Evolutionary conservation across 2,113 vertebrate genomes (phyloP).

Genomic region (Rousettus leschenaultii): DNA sequence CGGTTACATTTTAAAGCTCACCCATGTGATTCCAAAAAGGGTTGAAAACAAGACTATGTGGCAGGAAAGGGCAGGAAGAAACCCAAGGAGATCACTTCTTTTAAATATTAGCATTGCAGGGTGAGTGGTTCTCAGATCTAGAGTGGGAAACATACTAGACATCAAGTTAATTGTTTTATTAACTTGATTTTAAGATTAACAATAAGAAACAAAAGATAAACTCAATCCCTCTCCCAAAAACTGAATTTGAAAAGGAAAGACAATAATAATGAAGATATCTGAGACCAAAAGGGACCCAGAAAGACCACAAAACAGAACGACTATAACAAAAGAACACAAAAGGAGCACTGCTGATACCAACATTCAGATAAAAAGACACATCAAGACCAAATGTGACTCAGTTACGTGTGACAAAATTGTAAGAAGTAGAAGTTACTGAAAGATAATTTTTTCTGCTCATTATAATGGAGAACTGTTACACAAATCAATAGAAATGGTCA

Average conservation of each 20-base stretch:
- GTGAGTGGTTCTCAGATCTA: not conserved
- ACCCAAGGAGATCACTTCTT: not conserved
- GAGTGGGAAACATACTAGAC: not conserved
- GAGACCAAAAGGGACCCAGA: not conserved
- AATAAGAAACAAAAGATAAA: constrained; percentile 5
- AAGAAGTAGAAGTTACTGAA: not conserved
- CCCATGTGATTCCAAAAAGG: not conserved
- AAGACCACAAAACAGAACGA: not conserved
- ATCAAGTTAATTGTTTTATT: not conserved
- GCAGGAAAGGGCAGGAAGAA: not conserved
- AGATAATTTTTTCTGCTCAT: not conserved
- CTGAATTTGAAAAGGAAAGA: not conserved
- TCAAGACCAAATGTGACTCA: not conserved
- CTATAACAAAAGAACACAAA: not conserved
- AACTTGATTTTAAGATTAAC: constrained; percentile 21
- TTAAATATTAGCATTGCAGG: not conserved
- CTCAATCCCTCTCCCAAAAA: not conserved
- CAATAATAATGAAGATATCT: not conserved
- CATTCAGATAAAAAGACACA: not conserved
- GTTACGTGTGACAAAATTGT: not conserved
- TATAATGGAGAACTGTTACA: not conserved
- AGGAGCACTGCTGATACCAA: not conserved
- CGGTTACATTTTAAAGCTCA: not conserved
- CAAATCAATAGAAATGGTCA: not conserved
- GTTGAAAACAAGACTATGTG: not conserved